A percentile compares a stretch with the other conserved stretches of the same genome.
Evolutionary conservation across 2,113 vertebrate species (phyloP).

Genomic region (Poecile atricapillus): DNA sequence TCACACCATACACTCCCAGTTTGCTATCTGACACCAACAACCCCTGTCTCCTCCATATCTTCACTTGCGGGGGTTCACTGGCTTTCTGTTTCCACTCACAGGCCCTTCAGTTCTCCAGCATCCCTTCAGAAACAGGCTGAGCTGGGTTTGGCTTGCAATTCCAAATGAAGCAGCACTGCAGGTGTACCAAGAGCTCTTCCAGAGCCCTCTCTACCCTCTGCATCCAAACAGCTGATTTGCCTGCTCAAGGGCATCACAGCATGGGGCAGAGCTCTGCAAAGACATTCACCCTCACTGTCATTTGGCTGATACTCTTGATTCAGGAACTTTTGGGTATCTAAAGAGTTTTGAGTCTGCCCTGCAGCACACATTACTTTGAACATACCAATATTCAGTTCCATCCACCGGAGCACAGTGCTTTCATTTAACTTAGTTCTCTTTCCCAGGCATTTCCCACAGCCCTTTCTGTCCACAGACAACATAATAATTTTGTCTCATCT

Average conservation of each 20-base stretch:
- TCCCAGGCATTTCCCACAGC: neutral
- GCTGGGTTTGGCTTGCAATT: accelerated
- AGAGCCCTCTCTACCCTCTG: neutral
- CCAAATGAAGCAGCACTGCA: neutral
- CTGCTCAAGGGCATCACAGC: neutral
- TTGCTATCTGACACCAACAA: neutral
- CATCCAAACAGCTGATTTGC: neutral
- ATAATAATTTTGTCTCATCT: slow-evolving; percentile 10
- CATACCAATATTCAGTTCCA: neutral
- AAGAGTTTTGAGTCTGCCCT: neutral
- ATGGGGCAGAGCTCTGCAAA: neutral
- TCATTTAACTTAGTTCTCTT: neutral
- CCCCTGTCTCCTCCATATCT: neutral
- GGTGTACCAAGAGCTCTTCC: neutral
- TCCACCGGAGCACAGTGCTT: accelerated
- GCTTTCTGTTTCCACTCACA: neutral
- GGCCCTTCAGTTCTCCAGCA: neutral
- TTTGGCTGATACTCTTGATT: neutral
- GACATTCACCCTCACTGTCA: neutral
- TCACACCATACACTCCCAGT: neutral
- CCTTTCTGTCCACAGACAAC: neutral
- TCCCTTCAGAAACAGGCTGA: neutral
- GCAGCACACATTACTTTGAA: neutral
- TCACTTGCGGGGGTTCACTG: neutral
- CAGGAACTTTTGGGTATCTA: neutral